Base-by-base conservation (phyloP, 2,888 invertebrate species). In the Gymnocheta viridis region DNA sequence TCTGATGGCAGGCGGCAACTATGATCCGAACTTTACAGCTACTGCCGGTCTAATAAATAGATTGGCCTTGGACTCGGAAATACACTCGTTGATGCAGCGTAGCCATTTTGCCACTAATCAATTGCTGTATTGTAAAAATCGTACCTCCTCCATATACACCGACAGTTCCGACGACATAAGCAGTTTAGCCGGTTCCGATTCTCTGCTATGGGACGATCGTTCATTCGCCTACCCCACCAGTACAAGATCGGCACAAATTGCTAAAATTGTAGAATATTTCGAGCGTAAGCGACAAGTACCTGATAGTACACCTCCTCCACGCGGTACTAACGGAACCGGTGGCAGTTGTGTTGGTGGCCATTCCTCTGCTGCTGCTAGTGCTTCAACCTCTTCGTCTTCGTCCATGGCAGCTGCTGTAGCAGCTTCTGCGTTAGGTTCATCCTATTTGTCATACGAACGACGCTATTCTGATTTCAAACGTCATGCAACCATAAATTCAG, bases 131-230 rank as follows among this genome's bases (percentile, higher is more conserved):
- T 93, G 94, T 77, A 94, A 94, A 88, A 94, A 95, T 90, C 93
- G 95, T 84, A 95, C 96, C 47, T 95, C 96, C 73, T 96, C 96
- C 86, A 96, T 96, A 77, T 97, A 96, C 92, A 97, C 97, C 1
- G 97, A 97, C 91, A 96, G 96, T 89, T 96, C 96, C 54, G 97
- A 97, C 91, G 97, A 97, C 91, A 95, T 96, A 69, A 96, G 96
- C 44, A 96, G 96, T 89, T 93, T 96, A 73, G 95, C 95, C 0
- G 96, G 96, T 80, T 96, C 96, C 0, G 96, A 96, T 91, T 94
- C 94, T 14, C 91, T 95, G 88, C 94, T 94, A 89, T 94, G 94
- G 94, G 96, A 95, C 88, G 95, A 95, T 85, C 93, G 95, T 22
- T 94, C 94, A 54, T 93, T 94, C 29, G 93, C 93, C 70, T 93